Percentiles rank a stretch among this genome's conserved stretches.
Evolutionary conservation across 2,113 vertebrate species (phyloP).

Genomic region (Micronycteris hirsuta): DNA sequence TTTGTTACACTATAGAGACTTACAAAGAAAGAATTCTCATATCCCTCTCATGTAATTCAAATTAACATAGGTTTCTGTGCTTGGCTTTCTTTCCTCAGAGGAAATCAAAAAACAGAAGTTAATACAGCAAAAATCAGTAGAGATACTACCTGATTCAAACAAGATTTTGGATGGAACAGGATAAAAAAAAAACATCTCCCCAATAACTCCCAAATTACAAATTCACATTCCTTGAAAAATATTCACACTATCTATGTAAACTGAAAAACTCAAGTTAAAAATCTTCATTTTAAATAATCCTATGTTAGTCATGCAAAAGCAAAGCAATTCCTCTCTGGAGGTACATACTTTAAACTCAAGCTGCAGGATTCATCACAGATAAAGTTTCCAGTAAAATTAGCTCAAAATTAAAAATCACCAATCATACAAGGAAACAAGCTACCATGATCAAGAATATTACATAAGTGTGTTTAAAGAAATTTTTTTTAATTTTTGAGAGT

Average conservation of each 20-base stretch:
- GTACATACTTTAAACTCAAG: neutral
- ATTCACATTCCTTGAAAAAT: neutral
- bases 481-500: neutral
- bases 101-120: neutral
- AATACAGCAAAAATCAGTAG: neutral
- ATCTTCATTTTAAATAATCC: neutral
- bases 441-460: neutral
- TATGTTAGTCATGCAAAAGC: neutral
- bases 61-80: neutral
- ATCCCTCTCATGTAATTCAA: neutral
- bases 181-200: neutral
- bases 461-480: neutral
- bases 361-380: neutral
- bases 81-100: neutral
- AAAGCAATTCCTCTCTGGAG: conserved; percentile 1
- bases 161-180: neutral
- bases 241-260: neutral
- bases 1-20: neutral
- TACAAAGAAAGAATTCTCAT: neutral
- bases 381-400: neutral
- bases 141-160: neutral
- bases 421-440: neutral
- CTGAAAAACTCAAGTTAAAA: conserved; percentile 2
- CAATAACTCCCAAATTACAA: neutral
- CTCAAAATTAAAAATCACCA: conserved; percentile 6